Evolutionary conservation across 2,113 vertebrate species (phyloP), one percentile per base, ranked within the genome.

Genomic region (Cacatua alba): DNA sequence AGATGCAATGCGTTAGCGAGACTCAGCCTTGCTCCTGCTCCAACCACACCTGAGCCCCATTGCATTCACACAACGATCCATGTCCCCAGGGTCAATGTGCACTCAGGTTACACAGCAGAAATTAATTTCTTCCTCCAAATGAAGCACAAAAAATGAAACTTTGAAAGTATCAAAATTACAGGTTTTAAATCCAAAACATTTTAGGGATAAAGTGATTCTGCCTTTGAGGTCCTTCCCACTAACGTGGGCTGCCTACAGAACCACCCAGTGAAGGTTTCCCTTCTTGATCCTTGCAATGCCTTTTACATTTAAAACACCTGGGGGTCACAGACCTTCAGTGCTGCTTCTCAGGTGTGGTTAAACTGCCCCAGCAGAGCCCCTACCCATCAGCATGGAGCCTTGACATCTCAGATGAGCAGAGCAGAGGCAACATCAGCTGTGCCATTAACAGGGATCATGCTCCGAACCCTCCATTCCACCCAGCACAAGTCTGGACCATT

Each of bases 51-150:
- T 43, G 69, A 81, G 44, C 21, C 59, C 25, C 53, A 48, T 13
- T 37, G 37, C 0, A 3, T 17, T 13, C 57, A 64, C 23, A 25
- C 26, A 20, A 31, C 11, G 13, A 76, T 13, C 43, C 1, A 2
- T 0, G 0, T 6, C 41, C 41, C 53, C 8, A 20, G 12, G 62
- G 31, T 3, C 37, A 86, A 49, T 0, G 1, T 2, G 1, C 1
- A 24, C 41, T 23, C 64, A 67, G 26, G 6, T 72, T 21, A 37
- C 17, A 7, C 2, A 2, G 71, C n/a, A 91, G 52, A 74, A 64
- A 48, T 4, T 2, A 17, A 60, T 60, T 49, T 44, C 37, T 41
- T 17, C 13, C 31, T 85, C 53, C 81, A 92, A 65, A 31, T 5
- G 4, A 75, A 86, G 43, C 52, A 59, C 10, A 39, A 63, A 80